These are phyloP conservation scores for Drymodes brunneopygia DNA, from an alignment of 2,113 vertebrate genomes.

Conservation along the genomic window DNA sequence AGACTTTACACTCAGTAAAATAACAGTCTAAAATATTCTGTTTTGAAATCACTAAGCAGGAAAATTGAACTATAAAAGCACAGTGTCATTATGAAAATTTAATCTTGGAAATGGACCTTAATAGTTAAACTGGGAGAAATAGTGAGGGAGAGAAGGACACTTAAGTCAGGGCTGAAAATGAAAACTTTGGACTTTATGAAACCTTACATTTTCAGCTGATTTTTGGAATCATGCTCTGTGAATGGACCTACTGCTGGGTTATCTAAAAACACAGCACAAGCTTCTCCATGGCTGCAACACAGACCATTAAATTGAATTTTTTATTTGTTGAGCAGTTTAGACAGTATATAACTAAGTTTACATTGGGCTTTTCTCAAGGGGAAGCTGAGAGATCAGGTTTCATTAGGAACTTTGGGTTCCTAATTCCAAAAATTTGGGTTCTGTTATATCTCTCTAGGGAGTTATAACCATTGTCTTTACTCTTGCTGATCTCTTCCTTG, in stretches of 20 bases:
- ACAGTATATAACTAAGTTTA: not conserved
- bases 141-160: not conserved
- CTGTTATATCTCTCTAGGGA: not conserved
- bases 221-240: not conserved
- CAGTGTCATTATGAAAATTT: not conserved
- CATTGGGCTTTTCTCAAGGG: not conserved
- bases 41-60: not conserved
- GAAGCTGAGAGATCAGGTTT: not conserved
- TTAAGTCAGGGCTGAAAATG: not conserved
- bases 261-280: not conserved
- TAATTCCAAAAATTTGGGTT: not conserved
- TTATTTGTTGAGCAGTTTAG: not conserved
- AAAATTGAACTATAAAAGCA: not conserved
- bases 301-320: not conserved
- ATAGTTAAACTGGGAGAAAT: not conserved
- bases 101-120: not conserved
- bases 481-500: not conserved
- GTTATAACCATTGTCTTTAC: not conserved
- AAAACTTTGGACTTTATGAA: not conserved
- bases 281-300: not conserved
- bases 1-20: not conserved
- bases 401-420: not conserved
- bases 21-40: not conserved
- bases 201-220: not conserved
- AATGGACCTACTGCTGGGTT: not conserved